Percentiles rank a stretch among this genome's conserved stretches.
Evolutionary conservation across 1,140 invertebrate species (phyloP).

Genomic region (Drosophila guanche): DNA sequence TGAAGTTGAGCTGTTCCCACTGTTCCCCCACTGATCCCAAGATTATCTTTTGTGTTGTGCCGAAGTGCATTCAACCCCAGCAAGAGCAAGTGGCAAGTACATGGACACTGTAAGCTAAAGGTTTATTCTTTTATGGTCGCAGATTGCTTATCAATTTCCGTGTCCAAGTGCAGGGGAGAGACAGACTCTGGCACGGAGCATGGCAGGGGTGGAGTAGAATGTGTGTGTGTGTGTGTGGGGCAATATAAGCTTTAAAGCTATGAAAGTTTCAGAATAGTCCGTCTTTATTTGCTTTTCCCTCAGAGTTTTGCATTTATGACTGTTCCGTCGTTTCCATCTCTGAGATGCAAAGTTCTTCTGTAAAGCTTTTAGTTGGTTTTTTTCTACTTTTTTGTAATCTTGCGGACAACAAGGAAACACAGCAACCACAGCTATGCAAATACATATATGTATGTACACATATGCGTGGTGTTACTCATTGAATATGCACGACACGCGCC

Average conservation of each 20-base stretch:
- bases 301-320: too few relatives aligned
- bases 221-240: too few relatives aligned
- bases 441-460: slow-evolving; percentile 7
- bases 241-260: too few relatives aligned
- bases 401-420: background rate
- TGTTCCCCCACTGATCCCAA: slow-evolving; percentile 8
- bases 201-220: too few relatives aligned
- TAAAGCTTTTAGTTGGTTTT: background rate
- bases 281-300: too few relatives aligned
- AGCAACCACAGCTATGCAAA: background rate
- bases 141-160: slow-evolving; percentile 26
- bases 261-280: too few relatives aligned
- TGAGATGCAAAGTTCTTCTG: slow-evolving; percentile 10
- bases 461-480: slow-evolving; percentile 62
- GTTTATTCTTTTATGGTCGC: slow-evolving; percentile 19
- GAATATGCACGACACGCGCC: slow-evolving; percentile 51
- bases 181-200: background rate
- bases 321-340: background rate
- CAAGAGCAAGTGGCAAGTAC: slow-evolving; percentile 31
- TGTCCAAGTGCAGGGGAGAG: slow-evolving; percentile 16
- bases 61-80: slow-evolving; percentile 30
- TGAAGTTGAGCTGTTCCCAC: too few relatives aligned
- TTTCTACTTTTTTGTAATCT: too few relatives aligned
- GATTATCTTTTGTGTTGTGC: slow-evolving; percentile 14
- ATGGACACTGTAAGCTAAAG: slow-evolving; percentile 1